Conservation (phyloP, 2,888 invertebrate genomes). For the Pseudeuparius sepicola region DNA sequence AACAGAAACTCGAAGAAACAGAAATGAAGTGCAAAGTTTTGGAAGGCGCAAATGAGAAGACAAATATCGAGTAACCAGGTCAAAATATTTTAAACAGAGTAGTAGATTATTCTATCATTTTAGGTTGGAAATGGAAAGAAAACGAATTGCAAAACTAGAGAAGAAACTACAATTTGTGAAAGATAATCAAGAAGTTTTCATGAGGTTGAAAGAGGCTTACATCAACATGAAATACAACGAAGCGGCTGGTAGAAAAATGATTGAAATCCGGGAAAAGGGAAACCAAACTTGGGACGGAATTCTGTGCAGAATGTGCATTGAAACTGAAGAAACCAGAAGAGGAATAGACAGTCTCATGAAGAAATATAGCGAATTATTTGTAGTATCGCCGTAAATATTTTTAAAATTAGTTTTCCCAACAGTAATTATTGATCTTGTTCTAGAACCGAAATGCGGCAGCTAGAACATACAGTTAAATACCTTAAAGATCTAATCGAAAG, state of each 20-base stretch:
- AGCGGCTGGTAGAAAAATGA: conserved; percentile 28
- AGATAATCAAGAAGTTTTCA: conserved; percentile 33
- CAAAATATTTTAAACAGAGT: background rate
- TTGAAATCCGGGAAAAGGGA: conserved; percentile 31
- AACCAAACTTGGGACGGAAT: conserved; percentile 32
- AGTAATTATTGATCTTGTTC: background rate
- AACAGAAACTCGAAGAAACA: conserved; percentile 23
- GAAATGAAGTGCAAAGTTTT: conserved; percentile 25
- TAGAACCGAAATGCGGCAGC: conserved; percentile 27
- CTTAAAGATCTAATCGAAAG: conserved; percentile 29
- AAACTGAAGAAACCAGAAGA: conserved; percentile 27
- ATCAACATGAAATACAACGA: conserved; percentile 33
- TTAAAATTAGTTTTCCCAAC: background rate
- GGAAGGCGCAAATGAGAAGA: conserved; percentile 26
- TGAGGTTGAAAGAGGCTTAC: conserved; percentile 32
- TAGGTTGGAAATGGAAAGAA: conserved; percentile 28
- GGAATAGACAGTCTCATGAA: conserved; percentile 23
- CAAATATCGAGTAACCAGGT: conserved; percentile 24
- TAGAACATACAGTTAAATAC: conserved; percentile 28
- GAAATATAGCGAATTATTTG: conserved; percentile 24
- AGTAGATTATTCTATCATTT: conserved; percentile 8
- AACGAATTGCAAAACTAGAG: conserved; percentile 28
- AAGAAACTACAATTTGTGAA: conserved; percentile 33
- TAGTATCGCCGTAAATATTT: conserved; percentile 23
- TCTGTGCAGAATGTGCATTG: conserved; percentile 27